phyloP scores from a whole-genome alignment of 2,888 invertebrate species.

The Drosophila limbata region DNA sequence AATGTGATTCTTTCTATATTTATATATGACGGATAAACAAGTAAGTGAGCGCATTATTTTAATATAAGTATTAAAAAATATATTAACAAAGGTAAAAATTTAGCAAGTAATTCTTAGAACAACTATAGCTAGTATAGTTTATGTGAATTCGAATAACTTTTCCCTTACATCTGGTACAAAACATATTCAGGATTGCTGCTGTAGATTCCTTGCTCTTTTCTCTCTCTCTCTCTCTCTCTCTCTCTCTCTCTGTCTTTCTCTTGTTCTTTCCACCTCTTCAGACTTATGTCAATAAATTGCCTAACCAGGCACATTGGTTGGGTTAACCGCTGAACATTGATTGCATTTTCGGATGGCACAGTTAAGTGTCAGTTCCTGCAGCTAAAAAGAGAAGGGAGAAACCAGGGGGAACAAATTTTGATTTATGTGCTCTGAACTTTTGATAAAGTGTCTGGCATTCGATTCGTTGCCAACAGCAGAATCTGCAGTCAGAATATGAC shows the following conservation, averaged over 20 bases:
- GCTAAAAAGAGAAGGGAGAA: constrained; percentile 24
- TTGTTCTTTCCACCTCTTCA: background rate
- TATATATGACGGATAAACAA: too few species aligned
- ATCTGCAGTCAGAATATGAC: constrained; percentile 4
- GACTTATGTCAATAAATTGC: constrained; percentile 20
- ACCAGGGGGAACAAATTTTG: constrained; percentile 37
- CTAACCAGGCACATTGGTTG: constrained; percentile 49
- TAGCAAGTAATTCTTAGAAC: too few species aligned
- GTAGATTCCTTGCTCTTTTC: too few species aligned
- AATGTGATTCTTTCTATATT: too few species aligned
- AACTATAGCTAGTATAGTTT: too few species aligned
- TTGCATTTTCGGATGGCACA: constrained; percentile 53
- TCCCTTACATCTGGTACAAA: background rate
- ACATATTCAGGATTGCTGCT: too few species aligned
- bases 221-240: background rate
- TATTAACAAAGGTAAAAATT: too few species aligned
- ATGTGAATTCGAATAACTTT: background rate
- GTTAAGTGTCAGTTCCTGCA: constrained; percentile 46
- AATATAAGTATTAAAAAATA: too few species aligned
- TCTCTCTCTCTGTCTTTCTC: background rate
- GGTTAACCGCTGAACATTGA: constrained; percentile 49
- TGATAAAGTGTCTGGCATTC: constrained; percentile 75
- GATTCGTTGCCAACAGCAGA: constrained; percentile 19
- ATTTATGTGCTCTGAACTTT: constrained; percentile 70
- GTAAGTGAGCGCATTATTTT: too few species aligned